Evolutionary conservation across 2,888 invertebrate species (phyloP).

Genomic region (Scaeva pyrastri): DNA sequence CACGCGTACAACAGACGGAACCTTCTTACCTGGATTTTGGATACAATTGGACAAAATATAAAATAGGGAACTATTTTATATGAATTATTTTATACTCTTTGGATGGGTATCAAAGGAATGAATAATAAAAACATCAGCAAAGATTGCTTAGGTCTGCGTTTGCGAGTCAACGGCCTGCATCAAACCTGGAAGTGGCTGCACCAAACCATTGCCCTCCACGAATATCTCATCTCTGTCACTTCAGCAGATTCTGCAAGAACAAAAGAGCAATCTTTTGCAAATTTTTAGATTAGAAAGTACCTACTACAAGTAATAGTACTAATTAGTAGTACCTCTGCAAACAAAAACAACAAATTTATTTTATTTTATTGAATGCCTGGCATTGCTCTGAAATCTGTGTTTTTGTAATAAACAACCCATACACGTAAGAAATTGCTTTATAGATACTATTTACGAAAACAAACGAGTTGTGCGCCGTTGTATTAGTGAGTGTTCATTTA

Average conservation of each 20-base stretch:
- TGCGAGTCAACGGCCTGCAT: constrained; percentile 94
- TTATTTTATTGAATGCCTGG: constrained; percentile 40
- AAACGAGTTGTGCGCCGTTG: constrained; percentile 58
- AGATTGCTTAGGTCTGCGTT: constrained; percentile 91
- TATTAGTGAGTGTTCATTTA: constrained; percentile 61
- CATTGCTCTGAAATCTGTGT: constrained; percentile 44
- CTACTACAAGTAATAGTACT: constrained; percentile 7
- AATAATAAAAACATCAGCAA: constrained; percentile 81
- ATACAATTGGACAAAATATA: neutral
- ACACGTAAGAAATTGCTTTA: constrained; percentile 59
- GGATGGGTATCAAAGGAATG: constrained; percentile 83
- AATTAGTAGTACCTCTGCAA: constrained; percentile 10
- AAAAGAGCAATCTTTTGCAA: constrained; percentile 77
- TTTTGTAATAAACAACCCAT: constrained; percentile 27
- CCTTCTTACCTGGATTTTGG: constrained; percentile 12
- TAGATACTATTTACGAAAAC: constrained; percentile 47
- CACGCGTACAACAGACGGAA: constrained; percentile 13
- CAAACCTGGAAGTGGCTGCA: constrained; percentile 98
- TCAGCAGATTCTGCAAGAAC: constrained; percentile 88
- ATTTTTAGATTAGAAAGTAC: constrained; percentile 50
- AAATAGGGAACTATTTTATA: constrained; percentile 54
- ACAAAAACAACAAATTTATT: constrained; percentile 5
- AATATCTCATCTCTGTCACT: constrained; percentile 92
- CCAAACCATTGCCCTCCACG: constrained; percentile 94
- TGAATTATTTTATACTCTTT: constrained; percentile 76